Base-by-base conservation (phyloP, 2,888 invertebrate genomes). In the Tethea ocularis region DNA sequence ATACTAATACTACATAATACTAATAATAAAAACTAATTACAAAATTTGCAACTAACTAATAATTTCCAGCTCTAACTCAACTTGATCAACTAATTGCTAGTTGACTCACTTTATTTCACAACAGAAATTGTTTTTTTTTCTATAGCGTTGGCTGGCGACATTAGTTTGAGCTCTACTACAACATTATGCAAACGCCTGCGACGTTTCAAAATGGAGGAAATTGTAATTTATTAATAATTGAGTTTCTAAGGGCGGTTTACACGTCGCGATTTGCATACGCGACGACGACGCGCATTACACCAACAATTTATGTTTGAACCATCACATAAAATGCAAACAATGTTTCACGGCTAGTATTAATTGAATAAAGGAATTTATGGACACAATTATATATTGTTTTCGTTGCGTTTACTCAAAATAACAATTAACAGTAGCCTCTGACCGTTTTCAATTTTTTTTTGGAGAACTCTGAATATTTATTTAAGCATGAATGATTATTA, bases 171-270 rank as follows among this genome's bases (percentile, higher is more conserved):
- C 20, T 33, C 2, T 17, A 33, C 29, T 20, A 17, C 41, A 15
- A 20, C 46, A 54, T 54, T 54, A 54, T 54, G 54, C 54, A 29
- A 20, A 22, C 8, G 22, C 54, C 33, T 22, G 54, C 54, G 33
- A 33, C 33, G 33, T 36, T 33, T 6, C 22, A 2, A 33, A 20
- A 6, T 33, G 33, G 33, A 54, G 54, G 24, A 54, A 54, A 54
- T 54, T 54, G 22, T 53, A 17, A 26, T 2, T 29, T 53, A 53
- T 53, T 53, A 46, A 53, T 53, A 53, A 53, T 26, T 24, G 53
- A 53, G 53, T 53, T 53, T 29, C 11, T 53, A 29, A 26, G 11
- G 29, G 10, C 15, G 29, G 26, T 53, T 53, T 53, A 53, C 29
- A 53, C 26, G 26, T 10, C 8, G 20, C 53, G 53, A 53, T 53